These are phyloP conservation scores for Chiloscyllium plagiosum DNA, from an alignment of 2,113 vertebrate species.

Conservation along the genomic window DNA sequence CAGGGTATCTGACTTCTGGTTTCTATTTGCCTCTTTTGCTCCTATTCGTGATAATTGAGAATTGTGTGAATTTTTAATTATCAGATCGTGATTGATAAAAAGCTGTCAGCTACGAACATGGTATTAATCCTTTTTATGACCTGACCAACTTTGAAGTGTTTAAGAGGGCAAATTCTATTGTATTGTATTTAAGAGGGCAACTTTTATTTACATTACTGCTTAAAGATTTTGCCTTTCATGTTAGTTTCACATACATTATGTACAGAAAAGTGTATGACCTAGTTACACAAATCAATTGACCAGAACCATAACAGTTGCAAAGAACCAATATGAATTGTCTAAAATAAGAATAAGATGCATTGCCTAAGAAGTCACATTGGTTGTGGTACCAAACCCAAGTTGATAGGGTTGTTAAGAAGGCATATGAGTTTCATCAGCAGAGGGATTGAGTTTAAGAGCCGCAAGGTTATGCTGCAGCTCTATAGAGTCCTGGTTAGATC, in stretches of 20 bases:
- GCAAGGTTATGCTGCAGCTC: too few species aligned
- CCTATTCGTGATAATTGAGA: neutral
- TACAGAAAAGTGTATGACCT: neutral
- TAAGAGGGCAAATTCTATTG: neutral
- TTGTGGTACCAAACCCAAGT: neutral
- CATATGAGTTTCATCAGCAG: too few species aligned
- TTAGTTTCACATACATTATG: neutral
- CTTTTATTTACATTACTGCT: neutral
- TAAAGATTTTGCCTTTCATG: neutral
- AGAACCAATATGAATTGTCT: neutral
- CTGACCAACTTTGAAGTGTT: neutral
- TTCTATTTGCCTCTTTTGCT: too few species aligned
- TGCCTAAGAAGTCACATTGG: neutral
- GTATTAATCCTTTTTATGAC: neutral
- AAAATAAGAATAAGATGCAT: neutral
- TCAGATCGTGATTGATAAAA: neutral
- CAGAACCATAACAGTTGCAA: neutral
- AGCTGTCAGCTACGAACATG: neutral
- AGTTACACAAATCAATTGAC: neutral
- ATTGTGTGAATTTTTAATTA: neutral
- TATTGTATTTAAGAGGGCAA: too few species aligned
- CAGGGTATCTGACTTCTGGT: neutral
- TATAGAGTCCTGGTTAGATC: too few species aligned
- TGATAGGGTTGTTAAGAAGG: too few species aligned
- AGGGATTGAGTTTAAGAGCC: too few species aligned